Evolutionary conservation across 2,797 vertebrate genomes (phyloP).

Genomic region (Hafferia zeledoni): DNA sequence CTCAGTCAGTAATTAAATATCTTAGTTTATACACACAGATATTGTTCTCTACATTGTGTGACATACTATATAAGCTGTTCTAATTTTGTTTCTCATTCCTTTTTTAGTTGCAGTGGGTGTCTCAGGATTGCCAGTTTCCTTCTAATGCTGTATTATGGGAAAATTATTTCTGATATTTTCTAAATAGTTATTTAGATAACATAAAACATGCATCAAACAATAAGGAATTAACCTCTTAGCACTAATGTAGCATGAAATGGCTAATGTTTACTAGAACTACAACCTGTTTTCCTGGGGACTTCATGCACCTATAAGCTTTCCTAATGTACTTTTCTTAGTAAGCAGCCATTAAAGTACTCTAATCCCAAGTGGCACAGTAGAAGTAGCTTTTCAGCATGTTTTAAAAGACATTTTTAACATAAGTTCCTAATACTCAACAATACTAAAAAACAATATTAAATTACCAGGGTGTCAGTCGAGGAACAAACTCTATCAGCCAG

Average conservation of each 20-base stretch:
- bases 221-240: background rate
- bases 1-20: background rate
- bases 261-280: background rate
- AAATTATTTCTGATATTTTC: background rate
- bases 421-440: background rate
- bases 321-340: background rate
- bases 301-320: background rate
- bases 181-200: background rate
- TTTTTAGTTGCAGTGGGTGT: background rate
- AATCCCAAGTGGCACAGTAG: background rate
- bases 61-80: background rate
- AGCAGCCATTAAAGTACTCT: background rate
- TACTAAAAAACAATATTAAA: background rate
- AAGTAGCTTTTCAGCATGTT: background rate
- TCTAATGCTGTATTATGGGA: background rate
- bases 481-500: background rate
- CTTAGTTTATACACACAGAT: background rate
- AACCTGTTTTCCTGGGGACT: background rate
- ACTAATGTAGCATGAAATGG: background rate
- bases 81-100: background rate
- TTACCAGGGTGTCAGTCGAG: rapidly evolving
- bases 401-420: background rate
- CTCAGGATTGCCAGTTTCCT: background rate
- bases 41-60: background rate
- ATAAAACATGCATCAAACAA: background rate